phyloP scores from a whole-genome alignment of 1,140 invertebrate genomes.

The Drosophila grimshawi region DNA sequence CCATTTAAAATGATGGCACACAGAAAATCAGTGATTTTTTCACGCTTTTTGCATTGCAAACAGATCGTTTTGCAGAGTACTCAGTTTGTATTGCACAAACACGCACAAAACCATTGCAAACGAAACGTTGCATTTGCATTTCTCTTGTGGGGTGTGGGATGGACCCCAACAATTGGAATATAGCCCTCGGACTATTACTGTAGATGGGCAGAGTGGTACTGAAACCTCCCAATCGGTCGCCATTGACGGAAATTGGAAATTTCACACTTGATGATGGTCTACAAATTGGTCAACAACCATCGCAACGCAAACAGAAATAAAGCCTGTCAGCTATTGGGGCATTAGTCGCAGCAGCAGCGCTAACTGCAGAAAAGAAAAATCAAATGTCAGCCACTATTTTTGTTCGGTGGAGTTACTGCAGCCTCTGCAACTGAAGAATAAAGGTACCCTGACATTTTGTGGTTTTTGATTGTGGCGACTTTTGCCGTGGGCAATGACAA shows the following conservation, averaged over 20 bases:
- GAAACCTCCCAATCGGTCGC: constrained; percentile 1
- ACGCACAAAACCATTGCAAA: constrained; percentile 41
- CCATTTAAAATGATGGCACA: neutral
- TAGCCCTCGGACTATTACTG: neutral
- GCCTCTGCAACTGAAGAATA: constrained; percentile 28
- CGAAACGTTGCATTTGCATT: constrained; percentile 60
- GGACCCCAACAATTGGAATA: constrained; percentile 19
- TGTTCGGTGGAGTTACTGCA: neutral
- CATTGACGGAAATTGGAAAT: constrained; percentile 75
- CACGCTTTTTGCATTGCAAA: constrained; percentile 51
- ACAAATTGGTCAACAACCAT: constrained; percentile 76
- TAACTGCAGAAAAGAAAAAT: constrained; percentile 74
- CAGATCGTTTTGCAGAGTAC: constrained; percentile 53
- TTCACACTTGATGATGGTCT: constrained; percentile 81
- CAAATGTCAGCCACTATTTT: constrained; percentile 49
- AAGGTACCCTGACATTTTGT: constrained; percentile 73
- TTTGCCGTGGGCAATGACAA: constrained; percentile 59
- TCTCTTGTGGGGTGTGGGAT: neutral
- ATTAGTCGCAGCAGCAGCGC: constrained; percentile 44
- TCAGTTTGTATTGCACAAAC: constrained; percentile 62
- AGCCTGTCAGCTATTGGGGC: constrained; percentile 59
- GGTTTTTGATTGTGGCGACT: constrained; percentile 65
- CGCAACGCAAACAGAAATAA: constrained; percentile 60
- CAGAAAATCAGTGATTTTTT: constrained; percentile 22
- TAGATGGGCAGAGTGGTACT: neutral